These are phyloP conservation scores for Cyanistes caeruleus DNA, from an alignment of 2,113 vertebrate species.

Conservation along the genomic window DNA sequence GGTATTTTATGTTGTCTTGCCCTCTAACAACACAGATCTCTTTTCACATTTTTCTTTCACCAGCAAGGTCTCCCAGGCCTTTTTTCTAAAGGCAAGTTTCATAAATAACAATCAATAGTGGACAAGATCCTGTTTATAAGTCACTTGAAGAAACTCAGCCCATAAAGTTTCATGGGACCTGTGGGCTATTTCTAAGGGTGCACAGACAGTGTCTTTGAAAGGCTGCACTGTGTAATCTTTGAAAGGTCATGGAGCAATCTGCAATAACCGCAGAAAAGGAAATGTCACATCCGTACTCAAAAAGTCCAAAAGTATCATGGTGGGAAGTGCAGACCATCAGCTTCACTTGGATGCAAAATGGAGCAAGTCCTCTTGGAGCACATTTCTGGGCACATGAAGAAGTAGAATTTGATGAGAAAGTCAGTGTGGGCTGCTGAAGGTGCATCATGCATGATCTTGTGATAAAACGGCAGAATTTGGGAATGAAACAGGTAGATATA, in stretches of 20 bases:
- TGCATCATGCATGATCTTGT: rapidly evolving
- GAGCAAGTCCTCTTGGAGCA: background rate
- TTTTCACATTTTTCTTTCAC: background rate
- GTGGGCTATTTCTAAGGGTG: background rate
- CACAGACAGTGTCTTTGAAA: background rate
- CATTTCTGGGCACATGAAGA: background rate
- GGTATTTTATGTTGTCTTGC: background rate
- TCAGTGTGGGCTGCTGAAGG: background rate
- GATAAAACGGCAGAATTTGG: background rate
- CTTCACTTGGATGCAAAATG: background rate
- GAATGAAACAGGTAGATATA: background rate
- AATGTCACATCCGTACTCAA: background rate
- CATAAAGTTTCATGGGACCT: background rate
- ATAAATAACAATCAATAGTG: background rate
- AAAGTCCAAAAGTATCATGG: background rate
- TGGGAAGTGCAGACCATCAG: background rate
- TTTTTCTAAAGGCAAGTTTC: background rate
- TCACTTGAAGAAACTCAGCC: background rate
- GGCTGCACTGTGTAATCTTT: background rate
- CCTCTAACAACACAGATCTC: background rate
- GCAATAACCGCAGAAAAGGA: background rate
- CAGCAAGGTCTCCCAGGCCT: background rate
- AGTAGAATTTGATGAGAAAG: background rate
- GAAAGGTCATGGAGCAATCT: background rate
- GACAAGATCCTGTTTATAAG: background rate